Evolutionary conservation across 2,113 vertebrate genomes (phyloP), one percentile per base, ranked within the genome.

Genomic region (Thunnus maccoyii): DNA sequence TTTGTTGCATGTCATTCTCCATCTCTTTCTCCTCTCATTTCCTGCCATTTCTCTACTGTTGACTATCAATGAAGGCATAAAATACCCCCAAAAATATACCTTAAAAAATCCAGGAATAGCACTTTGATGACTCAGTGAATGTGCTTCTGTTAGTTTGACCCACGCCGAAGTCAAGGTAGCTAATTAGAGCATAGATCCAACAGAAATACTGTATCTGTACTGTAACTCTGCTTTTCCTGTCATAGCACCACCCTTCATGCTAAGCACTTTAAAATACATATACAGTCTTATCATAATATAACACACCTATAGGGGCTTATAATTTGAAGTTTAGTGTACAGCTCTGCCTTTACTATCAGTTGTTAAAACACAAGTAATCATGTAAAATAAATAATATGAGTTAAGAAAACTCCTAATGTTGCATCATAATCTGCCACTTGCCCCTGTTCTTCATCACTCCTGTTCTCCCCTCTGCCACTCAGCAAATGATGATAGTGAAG

Each of bases 401-500:
- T 46, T 46, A 14, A 27, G 13, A 22, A 27, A 41, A 41, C 36
- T 41, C 18, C 11, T 66, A 41, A 41, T 41, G 8, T 41, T 41
- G 52, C 41, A n/a, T 77, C 46, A 65, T 48, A 30, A 54, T 48
- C 58, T 52, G 41, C 11, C 36, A 55, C 17, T 68, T 14, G 0
- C 61, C 67, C 56, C 62, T 60, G 10, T 12, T 41, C 2, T 78
- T 61, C 17, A 5, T 74, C 20, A 41, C 46, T 51, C 61, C 30
- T 54, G 8, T 48, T n/a, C 3, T 20, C 15, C 14, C 1, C 54
- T 22, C 13, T 9, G 2, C 11, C 47, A 3, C 22, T 60, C 44
- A 71, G 16, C 16, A 47, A 56, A 52, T 20, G 54, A 27, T 63
- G n/a, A 18, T 10, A 36, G n/a, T 57, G 51, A 66, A 52, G 80